Evolutionary conservation across 1,140 invertebrate genomes (phyloP).

Genomic region (Rhagoletis pomonella): DNA sequence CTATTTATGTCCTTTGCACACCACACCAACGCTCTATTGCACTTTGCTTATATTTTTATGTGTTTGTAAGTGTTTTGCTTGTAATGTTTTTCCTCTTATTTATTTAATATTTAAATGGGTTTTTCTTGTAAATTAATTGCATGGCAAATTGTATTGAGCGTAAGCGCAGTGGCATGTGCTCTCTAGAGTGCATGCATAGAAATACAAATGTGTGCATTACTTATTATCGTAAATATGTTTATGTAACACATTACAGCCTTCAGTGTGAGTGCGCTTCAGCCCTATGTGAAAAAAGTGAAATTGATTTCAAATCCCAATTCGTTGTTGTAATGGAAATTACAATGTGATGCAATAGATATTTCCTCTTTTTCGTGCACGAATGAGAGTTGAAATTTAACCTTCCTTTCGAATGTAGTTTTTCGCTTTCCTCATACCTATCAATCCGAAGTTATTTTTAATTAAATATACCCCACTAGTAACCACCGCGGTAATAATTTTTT

Average conservation of each 20-base stretch:
- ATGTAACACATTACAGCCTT: background rate
- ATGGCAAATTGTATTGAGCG: slow-evolving; percentile 28
- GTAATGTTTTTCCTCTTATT: slow-evolving; percentile 22
- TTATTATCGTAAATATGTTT: background rate
- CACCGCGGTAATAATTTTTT: no score
- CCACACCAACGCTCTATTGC: background rate
- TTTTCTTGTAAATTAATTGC: slow-evolving; percentile 51
- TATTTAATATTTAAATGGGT: slow-evolving; percentile 50
- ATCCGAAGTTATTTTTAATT: no score
- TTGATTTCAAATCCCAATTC: no score
- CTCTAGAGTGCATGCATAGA: background rate
- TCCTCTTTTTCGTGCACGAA: no score
- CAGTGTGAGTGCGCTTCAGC: no score
- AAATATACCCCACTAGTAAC: no score
- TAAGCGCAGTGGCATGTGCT: background rate
- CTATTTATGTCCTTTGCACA: background rate
- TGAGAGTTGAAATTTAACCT: no score
- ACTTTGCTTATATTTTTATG: background rate
- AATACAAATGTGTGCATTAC: background rate
- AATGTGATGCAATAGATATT: no score
- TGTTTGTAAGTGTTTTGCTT: background rate
- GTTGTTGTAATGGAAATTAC: no score
- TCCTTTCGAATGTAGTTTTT: no score
- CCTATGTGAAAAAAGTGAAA: no score
- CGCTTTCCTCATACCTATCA: no score